phyloP scores from a whole-genome alignment of 2,888 invertebrate species.

The Drosophila incognita region DNA sequence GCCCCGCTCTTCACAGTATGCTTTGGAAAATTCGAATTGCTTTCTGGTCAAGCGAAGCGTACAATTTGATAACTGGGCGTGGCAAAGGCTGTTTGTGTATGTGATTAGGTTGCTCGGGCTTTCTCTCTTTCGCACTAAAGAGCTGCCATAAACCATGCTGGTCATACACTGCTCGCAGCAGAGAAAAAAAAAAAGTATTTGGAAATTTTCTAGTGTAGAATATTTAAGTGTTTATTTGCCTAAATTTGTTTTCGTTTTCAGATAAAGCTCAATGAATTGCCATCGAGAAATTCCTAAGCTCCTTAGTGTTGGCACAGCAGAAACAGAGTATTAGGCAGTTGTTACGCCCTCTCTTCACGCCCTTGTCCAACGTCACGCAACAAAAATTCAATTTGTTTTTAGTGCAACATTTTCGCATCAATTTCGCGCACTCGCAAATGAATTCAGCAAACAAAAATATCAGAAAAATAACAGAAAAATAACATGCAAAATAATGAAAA shows the following conservation, averaged over 20 bases:
- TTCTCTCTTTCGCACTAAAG: constrained; percentile 3
- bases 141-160: neutral
- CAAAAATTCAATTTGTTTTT: constrained; percentile 31
- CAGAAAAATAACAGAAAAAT: neutral
- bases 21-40: constrained; percentile 28
- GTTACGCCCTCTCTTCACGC: neutral
- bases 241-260: neutral
- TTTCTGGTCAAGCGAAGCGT: constrained; percentile 20
- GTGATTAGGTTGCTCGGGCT: neutral
- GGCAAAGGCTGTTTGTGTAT: neutral
- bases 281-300: neutral
- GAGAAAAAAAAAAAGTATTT: neutral
- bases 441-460: constrained; percentile 15
- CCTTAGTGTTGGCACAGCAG: neutral
- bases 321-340: neutral
- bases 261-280: neutral
- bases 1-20: constrained; percentile 24
- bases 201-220: neutral
- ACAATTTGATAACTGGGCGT: constrained; percentile 5
- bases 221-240: neutral
- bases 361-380: neutral
- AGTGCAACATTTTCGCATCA: constrained; percentile 14
- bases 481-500: neutral
- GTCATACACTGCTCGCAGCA: neutral
- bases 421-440: constrained; percentile 15